Percentiles rank a stretch among this genome's conserved stretches.
phyloP scores from a whole-genome alignment of 2,113 vertebrate species.

The Halcyon malimbica region DNA sequence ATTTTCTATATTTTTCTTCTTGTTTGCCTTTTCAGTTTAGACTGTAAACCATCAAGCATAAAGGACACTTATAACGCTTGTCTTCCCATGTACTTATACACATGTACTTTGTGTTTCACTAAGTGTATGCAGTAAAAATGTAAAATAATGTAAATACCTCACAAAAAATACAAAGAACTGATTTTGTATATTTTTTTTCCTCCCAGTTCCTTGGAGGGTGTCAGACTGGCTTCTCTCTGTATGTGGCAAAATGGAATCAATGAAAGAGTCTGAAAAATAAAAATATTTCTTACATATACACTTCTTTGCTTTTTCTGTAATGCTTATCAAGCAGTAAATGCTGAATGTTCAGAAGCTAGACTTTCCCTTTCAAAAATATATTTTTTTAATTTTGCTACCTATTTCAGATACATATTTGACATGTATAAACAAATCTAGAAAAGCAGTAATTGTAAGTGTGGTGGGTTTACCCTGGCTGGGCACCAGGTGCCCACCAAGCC shows the following conservation, averaged over 20 bases:
- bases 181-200: background rate
- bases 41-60: background rate
- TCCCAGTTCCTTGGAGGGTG: background rate
- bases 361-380: background rate
- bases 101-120: background rate
- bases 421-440: background rate
- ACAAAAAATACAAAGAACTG: background rate
- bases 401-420: background rate
- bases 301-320: background rate
- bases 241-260: background rate
- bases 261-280: background rate
- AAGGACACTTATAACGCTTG: background rate
- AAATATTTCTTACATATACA: background rate
- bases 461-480: no score
- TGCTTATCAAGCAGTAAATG: background rate
- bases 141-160: background rate
- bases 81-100: background rate
- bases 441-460: background rate
- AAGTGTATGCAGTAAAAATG: background rate
- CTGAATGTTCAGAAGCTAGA: background rate
- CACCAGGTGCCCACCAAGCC: no score
- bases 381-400: background rate
- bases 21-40: background rate
- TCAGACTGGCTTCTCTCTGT: background rate
- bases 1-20: background rate